These are phyloP conservation scores for Psittacula derbiana DNA, from an alignment of 2,797 vertebrate genomes.

Conservation along the genomic window DNA sequence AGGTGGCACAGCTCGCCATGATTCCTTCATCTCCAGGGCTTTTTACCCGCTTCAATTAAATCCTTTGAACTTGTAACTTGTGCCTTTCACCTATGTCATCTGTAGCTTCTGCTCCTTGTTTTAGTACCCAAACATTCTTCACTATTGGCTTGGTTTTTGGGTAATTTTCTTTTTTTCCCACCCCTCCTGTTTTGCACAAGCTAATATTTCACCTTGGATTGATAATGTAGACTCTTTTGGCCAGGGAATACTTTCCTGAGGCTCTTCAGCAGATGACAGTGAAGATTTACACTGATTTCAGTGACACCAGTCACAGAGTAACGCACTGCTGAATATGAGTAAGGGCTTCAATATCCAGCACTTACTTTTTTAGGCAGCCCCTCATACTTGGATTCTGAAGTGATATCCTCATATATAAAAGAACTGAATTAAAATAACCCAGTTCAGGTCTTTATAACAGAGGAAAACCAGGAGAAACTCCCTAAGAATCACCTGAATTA, in stretches of 20 bases:
- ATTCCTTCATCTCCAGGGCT: neutral
- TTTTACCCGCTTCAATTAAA: neutral
- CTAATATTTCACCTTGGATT: neutral
- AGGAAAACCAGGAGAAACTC: neutral
- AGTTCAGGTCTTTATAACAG: neutral
- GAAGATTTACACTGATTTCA: neutral
- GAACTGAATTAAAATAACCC: neutral
- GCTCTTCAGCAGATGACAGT: neutral
- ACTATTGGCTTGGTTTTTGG: rapidly evolving
- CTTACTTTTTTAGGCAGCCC: neutral
- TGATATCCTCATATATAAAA: neutral
- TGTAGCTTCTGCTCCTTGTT: neutral
- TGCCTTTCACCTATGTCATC: neutral
- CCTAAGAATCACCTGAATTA: neutral
- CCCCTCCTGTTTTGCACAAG: neutral
- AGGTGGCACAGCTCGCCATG: neutral
- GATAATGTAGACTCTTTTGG: neutral
- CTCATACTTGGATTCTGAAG: neutral
- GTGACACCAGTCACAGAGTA: neutral
- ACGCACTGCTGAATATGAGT: neutral
- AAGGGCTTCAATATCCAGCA: neutral
- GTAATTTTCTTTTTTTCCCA: rapidly evolving
- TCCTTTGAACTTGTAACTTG: neutral
- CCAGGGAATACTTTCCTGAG: neutral
- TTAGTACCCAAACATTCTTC: neutral